Conservation (phyloP, 2,797 vertebrate species). For the Poecilia wingei region DNA sequence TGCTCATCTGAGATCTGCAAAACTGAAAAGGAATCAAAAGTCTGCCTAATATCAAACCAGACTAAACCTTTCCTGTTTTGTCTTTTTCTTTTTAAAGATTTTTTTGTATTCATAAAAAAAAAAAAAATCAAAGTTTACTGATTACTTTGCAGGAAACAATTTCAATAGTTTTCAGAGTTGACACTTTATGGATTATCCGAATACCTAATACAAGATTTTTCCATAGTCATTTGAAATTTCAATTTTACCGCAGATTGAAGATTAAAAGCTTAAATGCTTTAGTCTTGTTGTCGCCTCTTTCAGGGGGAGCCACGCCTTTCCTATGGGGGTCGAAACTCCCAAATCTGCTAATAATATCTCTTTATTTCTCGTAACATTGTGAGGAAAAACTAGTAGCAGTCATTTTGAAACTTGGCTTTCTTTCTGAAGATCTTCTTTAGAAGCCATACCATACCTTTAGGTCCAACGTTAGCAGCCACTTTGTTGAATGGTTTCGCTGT, state of each 20-base stretch:
- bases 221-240: neutral
- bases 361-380: neutral
- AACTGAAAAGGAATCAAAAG: neutral
- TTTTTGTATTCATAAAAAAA: too few species aligned
- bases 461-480: neutral
- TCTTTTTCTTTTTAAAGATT: too few species aligned
- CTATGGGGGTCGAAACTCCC: neutral
- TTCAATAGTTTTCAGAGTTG: neutral
- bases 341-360: neutral
- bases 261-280: neutral
- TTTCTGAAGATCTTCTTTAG: neutral
- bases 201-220: neutral
- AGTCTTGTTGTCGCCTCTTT: neutral
- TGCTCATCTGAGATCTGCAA: neutral
- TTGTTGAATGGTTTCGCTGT: neutral
- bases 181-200: neutral
- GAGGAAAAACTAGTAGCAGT: neutral
- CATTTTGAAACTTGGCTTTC: neutral
- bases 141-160: too few species aligned
- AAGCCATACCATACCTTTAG: neutral
- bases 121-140: too few species aligned
- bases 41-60: neutral
- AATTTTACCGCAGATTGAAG: neutral
- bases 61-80: too few species aligned
- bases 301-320: neutral